Evolutionary conservation across 2,797 vertebrate species (phyloP), one percentile per base, ranked within the genome.

Genomic region (Peromyscus attwateri): DNA sequence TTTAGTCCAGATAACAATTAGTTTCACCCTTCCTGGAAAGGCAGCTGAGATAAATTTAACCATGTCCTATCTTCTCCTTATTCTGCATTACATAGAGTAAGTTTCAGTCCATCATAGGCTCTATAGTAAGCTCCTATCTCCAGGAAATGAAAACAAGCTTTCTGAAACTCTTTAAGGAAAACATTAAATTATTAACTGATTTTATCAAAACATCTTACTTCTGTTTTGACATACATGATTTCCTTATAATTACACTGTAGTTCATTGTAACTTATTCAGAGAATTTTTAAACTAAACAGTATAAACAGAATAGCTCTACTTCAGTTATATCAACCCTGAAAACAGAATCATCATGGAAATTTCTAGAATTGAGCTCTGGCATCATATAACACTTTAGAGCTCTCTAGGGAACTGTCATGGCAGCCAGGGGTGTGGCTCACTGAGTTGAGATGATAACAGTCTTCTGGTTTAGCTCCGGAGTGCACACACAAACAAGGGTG

Each of bases 131-230:
- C 11, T 40, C 37, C 31, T 60, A 13, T 21, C 14, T 55, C 25
- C 29, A 85, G 11, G 8, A 6, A 71, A 25, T 49, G 14, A 52
- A 70, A 19, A 88, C 37, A 62, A 87, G 34, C 11, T 25, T 70
- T 52, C 64, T 71, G 25, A 83, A 87, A 87, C 17, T 62, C 37
- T 62, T 89, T 43, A 62, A 62, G 27, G 55, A 88, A 29, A 3
- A 57, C 34, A 75, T 13, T 29, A 19, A 64, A 13, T 25, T 21
- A 57, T 43, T 60, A 88, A 62, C 9, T 73, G 19, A 79, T 91
- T 94, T 73, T 89, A 49, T 73, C 6, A 49, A 92, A 89, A 52
- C n/a, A 89, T 52, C 62, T 77, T 71, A 57, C 66, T 91, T 87
- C 46, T 68, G 3, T 88, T 83, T 91, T 77, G 19, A 57, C 23